A percentile compares a stretch with the other conserved stretches of the same genome.
Conservation (phyloP, 2,797 vertebrate species). For the Megalops cyprinoides region DNA sequence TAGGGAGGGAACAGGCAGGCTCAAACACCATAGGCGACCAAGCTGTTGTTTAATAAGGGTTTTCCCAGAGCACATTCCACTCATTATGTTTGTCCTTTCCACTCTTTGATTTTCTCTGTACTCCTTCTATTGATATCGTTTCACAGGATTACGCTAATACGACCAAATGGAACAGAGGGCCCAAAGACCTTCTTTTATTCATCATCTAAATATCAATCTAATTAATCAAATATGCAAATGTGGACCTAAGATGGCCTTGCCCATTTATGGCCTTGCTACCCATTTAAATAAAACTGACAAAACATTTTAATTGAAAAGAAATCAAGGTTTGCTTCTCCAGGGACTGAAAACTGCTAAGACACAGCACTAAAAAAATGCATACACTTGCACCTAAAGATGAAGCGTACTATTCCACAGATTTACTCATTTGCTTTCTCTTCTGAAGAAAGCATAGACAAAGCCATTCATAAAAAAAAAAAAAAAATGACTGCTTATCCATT, state of each 20-base stretch:
- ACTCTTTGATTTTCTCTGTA: constrained; percentile 12
- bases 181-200: background rate
- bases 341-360: background rate
- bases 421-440: too few species aligned
- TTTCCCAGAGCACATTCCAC: constrained; percentile 26
- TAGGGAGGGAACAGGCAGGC: constrained; percentile 34
- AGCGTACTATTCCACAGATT: background rate
- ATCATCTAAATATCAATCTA: background rate
- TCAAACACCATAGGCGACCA: constrained; percentile 38
- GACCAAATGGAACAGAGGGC: background rate
- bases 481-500: background rate
- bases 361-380: background rate
- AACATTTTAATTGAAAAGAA: background rate
- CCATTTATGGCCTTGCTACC: too few species aligned
- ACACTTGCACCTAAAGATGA: background rate
- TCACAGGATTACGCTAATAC: background rate
- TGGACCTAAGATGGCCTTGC: background rate
- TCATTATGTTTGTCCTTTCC: constrained; percentile 33
- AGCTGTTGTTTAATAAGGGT: constrained; percentile 34
- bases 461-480: background rate
- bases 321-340: background rate
- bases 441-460: background rate
- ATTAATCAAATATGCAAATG: background rate
- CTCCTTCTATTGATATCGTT: background rate
- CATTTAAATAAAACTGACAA: background rate